These are phyloP conservation scores for Leucoptera coffeella DNA, from an alignment of 2,888 invertebrate species.

Conservation along the genomic window DNA sequence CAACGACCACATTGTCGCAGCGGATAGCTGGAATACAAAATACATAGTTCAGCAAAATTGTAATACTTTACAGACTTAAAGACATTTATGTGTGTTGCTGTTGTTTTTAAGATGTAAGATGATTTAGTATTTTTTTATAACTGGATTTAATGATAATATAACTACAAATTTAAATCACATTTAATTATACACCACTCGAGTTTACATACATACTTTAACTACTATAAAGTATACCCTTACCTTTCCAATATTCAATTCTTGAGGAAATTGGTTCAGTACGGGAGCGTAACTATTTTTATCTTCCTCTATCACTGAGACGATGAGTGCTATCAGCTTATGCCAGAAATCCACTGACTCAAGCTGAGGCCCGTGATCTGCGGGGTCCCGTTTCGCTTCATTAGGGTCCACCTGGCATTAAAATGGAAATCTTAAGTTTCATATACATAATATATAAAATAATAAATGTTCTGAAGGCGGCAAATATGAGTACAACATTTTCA, in stretches of 20 bases:
- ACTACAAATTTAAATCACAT: too few relatives aligned
- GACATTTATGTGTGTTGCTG: too few relatives aligned
- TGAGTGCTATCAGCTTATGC: conserved; percentile 95
- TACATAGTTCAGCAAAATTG: too few relatives aligned
- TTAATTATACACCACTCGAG: too few relatives aligned
- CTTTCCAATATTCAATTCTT: conserved; percentile 97
- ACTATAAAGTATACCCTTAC: conserved; percentile 38
- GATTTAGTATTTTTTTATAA: too few relatives aligned
- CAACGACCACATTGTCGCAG: conserved; percentile 95
- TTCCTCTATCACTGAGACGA: conserved; percentile 98
- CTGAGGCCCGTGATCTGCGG: conserved; percentile 80
- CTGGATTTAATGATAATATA: too few relatives aligned
- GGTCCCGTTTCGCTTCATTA: conserved; percentile 81
- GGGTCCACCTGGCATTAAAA: conserved; percentile 64
- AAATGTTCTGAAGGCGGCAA: too few relatives aligned
- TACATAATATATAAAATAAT: too few relatives aligned
- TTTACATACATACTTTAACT: background rate
- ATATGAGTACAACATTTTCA: too few relatives aligned
- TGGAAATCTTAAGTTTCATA: too few relatives aligned
- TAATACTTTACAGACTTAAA: too few relatives aligned
- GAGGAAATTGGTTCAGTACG: conserved; percentile 97
- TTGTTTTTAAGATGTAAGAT: too few relatives aligned
- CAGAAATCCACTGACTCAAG: conserved; percentile 93
- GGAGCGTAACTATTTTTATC: conserved; percentile 97
- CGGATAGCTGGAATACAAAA: conserved; percentile 70